phyloP scores from a whole-genome alignment of 2,113 vertebrate species.

The Nettapus auritus region DNA sequence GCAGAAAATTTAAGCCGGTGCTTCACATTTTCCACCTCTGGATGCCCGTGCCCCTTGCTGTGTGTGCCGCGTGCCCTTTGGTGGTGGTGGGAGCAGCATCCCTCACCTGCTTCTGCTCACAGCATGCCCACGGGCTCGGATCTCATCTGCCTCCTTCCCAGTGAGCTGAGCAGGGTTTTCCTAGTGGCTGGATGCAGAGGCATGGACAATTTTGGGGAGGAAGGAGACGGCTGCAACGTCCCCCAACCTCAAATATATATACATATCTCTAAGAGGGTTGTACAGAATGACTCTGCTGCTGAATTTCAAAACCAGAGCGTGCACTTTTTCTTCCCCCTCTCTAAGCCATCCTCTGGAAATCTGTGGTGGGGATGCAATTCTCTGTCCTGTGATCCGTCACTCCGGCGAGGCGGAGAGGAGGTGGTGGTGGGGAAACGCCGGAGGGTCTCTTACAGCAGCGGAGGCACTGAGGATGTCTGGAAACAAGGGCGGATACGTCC shows the following conservation, averaged over 20 bases:
- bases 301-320: background rate
- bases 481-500: background rate
- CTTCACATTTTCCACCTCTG: background rate
- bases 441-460: background rate
- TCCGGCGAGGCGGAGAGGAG: background rate
- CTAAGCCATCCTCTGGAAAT: background rate
- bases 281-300: background rate
- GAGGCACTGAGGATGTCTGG: background rate
- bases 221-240: background rate
- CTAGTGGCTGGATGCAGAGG: no score
- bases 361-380: background rate
- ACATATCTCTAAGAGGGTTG: background rate
- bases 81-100: background rate
- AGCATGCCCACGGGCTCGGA: background rate
- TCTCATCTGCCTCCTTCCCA: background rate
- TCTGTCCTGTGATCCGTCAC: fast-evolving
- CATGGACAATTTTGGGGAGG: no score
- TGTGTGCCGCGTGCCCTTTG: no score
- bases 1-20: background rate
- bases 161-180: background rate
- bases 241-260: no score
- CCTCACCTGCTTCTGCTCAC: background rate
- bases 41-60: no score
- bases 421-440: background rate
- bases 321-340: background rate